Evolutionary conservation across 2,888 invertebrate species (phyloP), one percentile per base, ranked within the genome.

Genomic region (Seira ritae): DNA sequence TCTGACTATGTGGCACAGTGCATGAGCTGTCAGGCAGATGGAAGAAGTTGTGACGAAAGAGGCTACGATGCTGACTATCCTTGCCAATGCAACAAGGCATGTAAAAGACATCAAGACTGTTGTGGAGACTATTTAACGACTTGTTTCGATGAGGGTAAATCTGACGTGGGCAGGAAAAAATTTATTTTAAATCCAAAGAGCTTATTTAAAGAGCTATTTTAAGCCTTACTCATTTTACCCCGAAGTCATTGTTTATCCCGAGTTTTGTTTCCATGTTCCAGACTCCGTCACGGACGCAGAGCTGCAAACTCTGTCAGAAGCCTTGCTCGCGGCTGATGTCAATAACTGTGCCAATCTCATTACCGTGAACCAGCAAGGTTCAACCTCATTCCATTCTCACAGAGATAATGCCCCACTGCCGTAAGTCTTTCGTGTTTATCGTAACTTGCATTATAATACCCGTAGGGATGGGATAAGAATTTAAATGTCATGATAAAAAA

Each of bases 351-450:
- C 94, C 4, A 93, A 91, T 89, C 93, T 93, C 87, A 92, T 96
- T n/a, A 93, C 92, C 0, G 90, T 96, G 0, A 95, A 96, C 90
- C 92, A 94, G 84, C 96, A 96, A 91, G 94, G 94, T 85, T 93
- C 93, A 90, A 96, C 96, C 0, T 93, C 94, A 0, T 94, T 95
- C 8, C 92, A 93, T 70, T 94, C 94, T 17, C 91, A 91, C 74
- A 92, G 91, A 15, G 96, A 96, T 90, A 94, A 94, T 90, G 95
- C 96, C 6, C 93, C 95, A 24, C 91, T 92, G 88, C 94, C 95
- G 96, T 96, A 92, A 94, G 94, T 68, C 12, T 42, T 42, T 42
- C 12, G 42, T 8, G 12, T 42, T 42, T 42, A 42, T 12, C 42
- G 4, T 42, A 12, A 42, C n/a, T n/a, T n/a, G n/a, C n/a, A n/a